Evolutionary conservation across 2,113 vertebrate species (phyloP).

Genomic region (Podarcis muralis): DNA sequence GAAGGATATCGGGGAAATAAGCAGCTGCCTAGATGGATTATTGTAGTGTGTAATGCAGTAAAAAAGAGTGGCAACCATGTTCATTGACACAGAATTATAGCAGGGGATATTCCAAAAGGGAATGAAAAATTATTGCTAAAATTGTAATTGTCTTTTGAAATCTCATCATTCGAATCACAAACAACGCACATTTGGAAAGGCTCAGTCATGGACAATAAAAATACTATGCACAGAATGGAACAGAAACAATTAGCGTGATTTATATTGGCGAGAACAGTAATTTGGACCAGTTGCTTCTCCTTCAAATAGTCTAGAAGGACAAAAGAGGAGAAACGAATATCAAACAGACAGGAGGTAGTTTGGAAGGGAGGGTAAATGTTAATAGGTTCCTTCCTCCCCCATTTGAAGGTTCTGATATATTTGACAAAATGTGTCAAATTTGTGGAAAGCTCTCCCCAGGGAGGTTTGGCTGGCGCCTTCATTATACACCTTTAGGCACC

Average conservation of each 20-base stretch:
- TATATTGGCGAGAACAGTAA: background rate
- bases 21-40: accelerated
- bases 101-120: background rate
- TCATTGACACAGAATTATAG: background rate
- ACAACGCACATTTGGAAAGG: background rate
- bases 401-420: background rate
- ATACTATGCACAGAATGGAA: background rate
- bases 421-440: background rate
- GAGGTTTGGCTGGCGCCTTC: no score
- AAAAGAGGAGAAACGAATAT: background rate
- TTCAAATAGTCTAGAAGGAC: background rate
- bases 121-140: background rate
- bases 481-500: no score
- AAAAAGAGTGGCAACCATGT: background rate
- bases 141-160: background rate
- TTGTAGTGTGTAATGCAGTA: background rate
- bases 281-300: background rate
- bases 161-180: background rate
- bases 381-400: no score
- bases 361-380: background rate
- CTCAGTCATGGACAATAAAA: background rate
- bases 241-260: background rate
- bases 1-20: background rate
- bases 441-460: no score
- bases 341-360: background rate